A percentile compares a stretch with the other conserved stretches of the same genome.
Conservation (phyloP, 1,140 invertebrate species). For the Ectropis grisescens region DNA sequence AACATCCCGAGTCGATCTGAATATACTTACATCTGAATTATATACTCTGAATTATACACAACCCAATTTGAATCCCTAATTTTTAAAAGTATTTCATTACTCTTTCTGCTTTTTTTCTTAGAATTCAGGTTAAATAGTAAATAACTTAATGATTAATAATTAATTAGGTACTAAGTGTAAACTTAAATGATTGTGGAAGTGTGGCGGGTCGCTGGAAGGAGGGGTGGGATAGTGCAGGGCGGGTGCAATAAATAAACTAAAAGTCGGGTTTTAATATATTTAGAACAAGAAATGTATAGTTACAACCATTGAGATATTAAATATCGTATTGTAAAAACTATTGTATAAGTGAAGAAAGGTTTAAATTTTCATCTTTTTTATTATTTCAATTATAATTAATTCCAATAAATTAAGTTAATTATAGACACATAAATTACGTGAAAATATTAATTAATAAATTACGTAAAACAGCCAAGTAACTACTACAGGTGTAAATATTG, state of each 20-base stretch:
- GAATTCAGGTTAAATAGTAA: no score
- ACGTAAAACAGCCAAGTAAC: constrained; percentile 66
- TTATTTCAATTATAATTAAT: constrained; percentile 62
- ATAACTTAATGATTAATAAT: no score
- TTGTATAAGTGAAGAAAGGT: constrained; percentile 71
- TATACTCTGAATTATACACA: no score
- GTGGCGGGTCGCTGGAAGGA: no score
- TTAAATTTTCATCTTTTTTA: constrained; percentile 41
- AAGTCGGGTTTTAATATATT: constrained; percentile 68
- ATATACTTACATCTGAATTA: no score
- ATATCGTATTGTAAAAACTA: constrained; percentile 73
- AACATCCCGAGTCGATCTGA: no score
- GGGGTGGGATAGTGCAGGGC: no score
- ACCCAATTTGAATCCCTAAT: no score
- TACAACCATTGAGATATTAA: constrained; percentile 73
- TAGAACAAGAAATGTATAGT: constrained; percentile 73
- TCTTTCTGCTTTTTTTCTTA: no score
- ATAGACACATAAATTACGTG: constrained; percentile 68
- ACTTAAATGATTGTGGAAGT: no score
- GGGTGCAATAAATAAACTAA: neutral
- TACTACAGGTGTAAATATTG: constrained; percentile 64
- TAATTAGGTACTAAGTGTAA: no score
- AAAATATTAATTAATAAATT: constrained; percentile 66
- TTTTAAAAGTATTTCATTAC: no score
- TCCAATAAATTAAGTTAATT: constrained; percentile 69